These are phyloP conservation scores for Dermolepida albohirtum DNA, from an alignment of 2,888 invertebrate genomes.

Conservation along the genomic window DNA sequence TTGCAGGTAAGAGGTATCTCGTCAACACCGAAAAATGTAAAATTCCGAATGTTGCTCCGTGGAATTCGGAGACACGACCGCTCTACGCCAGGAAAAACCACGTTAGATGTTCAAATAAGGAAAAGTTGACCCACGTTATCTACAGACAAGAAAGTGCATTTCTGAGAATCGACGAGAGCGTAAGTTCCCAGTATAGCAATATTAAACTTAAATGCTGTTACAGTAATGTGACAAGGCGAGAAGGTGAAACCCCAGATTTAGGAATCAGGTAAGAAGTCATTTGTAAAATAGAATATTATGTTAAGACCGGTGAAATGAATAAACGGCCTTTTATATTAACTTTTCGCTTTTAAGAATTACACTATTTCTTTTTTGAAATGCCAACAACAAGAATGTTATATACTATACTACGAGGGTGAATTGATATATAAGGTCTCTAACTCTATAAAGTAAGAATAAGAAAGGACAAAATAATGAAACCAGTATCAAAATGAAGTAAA, in stretches of 20 bases:
- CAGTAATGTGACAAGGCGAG: slow-evolving; percentile 48
- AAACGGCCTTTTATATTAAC: no score
- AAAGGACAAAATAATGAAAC: no score
- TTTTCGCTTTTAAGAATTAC: no score
- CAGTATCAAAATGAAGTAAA: no score
- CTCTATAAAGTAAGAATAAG: no score
- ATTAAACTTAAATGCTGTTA: slow-evolving; percentile 53
- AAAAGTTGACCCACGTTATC: slow-evolving; percentile 57
- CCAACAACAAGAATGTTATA: no score
- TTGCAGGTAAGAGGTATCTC: slow-evolving; percentile 49
- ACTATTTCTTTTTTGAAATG: no score
- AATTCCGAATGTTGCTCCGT: slow-evolving; percentile 72
- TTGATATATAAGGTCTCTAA: no score
- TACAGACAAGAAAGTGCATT: slow-evolving; percentile 53
- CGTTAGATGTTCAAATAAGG: slow-evolving; percentile 66
- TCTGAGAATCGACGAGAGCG: slow-evolving; percentile 55
- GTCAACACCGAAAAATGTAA: slow-evolving; percentile 73
- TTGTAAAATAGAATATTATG: no score
- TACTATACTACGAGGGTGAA: no score
- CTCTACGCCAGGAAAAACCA: slow-evolving; percentile 68
- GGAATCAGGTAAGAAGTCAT: slow-evolving; percentile 25
- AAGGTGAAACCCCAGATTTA: slow-evolving; percentile 16
- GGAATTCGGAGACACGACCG: slow-evolving; percentile 67
- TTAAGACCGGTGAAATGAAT: no score
- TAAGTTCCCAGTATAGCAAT: slow-evolving; percentile 54